phyloP scores from a whole-genome alignment of 2,113 vertebrate species.

The Setophaga petechia region DNA sequence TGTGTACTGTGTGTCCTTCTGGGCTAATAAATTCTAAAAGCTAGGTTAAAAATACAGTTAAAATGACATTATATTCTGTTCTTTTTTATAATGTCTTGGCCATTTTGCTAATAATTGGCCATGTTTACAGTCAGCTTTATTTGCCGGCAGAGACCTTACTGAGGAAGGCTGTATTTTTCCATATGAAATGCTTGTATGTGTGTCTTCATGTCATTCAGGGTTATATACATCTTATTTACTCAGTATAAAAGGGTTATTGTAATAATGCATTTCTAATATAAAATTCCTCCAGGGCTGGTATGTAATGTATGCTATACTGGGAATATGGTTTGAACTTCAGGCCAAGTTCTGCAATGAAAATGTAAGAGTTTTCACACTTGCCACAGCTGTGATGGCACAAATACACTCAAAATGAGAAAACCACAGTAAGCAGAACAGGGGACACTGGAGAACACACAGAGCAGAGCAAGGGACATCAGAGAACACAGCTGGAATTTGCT shows the following conservation, averaged over 20 bases:
- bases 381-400: no score
- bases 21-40: neutral
- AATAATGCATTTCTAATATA: neutral
- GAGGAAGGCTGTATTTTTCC: neutral
- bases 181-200: neutral
- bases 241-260: neutral
- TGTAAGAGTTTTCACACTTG: neutral
- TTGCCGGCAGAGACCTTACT: neutral
- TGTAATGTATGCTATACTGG: neutral
- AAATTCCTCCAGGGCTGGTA: neutral
- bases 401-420: neutral
- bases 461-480: neutral
- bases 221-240: neutral
- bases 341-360: neutral
- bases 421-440: no score
- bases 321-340: neutral
- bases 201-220: neutral
- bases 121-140: neutral
- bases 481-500: neutral
- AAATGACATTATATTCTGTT: neutral
- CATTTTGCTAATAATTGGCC: neutral
- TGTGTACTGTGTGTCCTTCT: neutral
- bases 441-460: neutral
- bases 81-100: neutral
- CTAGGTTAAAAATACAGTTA: neutral